Conservation (phyloP, 2,113 vertebrate species). For the Bostrychus sinensis region DNA sequence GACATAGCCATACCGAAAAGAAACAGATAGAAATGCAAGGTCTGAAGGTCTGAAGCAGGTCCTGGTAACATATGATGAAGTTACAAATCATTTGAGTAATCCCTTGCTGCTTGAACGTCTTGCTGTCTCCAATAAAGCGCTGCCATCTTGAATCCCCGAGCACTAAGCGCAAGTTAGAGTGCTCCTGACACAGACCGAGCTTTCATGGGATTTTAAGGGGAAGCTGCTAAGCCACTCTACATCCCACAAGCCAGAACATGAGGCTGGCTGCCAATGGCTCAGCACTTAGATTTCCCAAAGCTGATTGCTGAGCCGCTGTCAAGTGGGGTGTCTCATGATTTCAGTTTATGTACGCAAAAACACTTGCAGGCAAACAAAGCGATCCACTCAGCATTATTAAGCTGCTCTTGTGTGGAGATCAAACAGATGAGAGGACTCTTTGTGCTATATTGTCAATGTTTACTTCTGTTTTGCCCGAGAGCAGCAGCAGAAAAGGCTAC, state of each 20-base stretch:
- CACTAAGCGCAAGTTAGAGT: slow-evolving; percentile 38
- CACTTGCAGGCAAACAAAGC: slow-evolving; percentile 28
- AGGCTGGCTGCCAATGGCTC: slow-evolving; percentile 44
- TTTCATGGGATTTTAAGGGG: slow-evolving; percentile 60
- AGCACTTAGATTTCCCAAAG: slow-evolving; percentile 53
- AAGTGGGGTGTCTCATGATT: slow-evolving; percentile 44
- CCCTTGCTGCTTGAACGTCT: slow-evolving; percentile 37
- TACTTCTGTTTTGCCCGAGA: neutral
- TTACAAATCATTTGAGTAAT: slow-evolving; percentile 50
- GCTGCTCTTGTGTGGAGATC: slow-evolving; percentile 14
- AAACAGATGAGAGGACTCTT: slow-evolving; percentile 23
- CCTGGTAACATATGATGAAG: slow-evolving; percentile 46
- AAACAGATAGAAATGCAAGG: neutral
- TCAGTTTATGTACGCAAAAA: slow-evolving; percentile 32
- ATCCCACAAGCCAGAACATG: slow-evolving; percentile 55
- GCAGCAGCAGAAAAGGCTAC: neutral
- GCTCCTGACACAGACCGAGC: slow-evolving; percentile 49
- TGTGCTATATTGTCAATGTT: slow-evolving; percentile 20
- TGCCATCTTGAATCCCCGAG: slow-evolving; percentile 51
- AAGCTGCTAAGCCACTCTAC: slow-evolving; percentile 66
- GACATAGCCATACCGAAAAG: neutral
- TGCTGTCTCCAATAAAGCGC: slow-evolving; percentile 44
- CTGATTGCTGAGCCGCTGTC: slow-evolving; percentile 48
- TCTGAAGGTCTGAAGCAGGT: neutral
- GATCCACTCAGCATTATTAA: slow-evolving; percentile 31